Evolutionary conservation across 2,888 invertebrate species (phyloP).

Genomic region (Lasioglossum figueresi): DNA sequence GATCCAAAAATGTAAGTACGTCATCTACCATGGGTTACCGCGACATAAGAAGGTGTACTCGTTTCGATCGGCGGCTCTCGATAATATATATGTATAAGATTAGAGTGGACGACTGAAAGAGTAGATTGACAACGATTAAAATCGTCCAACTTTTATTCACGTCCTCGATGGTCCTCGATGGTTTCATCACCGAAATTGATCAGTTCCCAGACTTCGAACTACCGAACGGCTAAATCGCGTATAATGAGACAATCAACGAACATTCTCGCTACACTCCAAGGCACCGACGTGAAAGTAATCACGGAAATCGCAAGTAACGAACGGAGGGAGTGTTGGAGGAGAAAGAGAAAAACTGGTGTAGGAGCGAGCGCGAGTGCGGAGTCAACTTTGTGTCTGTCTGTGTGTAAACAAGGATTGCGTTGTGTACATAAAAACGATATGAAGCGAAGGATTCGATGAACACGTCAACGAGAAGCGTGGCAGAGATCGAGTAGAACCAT

Average conservation of each 20-base stretch:
- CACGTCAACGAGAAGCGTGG: background rate
- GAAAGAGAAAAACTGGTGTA: background rate
- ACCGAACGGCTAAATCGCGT: background rate
- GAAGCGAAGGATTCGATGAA: background rate
- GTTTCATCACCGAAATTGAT: background rate
- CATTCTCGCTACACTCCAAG: background rate
- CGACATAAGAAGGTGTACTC: background rate
- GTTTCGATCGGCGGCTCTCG: background rate
- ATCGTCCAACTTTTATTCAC: background rate
- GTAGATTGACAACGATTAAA: background rate
- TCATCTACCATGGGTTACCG: background rate
- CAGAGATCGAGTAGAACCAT: too few relatives aligned
- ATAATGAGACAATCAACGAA: background rate
- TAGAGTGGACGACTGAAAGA: background rate
- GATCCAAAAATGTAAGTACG: background rate
- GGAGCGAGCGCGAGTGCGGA: background rate
- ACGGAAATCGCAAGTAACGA: background rate
- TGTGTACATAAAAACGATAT: background rate
- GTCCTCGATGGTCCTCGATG: background rate
- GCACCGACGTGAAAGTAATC: background rate
- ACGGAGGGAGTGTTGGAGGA: background rate
- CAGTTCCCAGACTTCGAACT: rapidly evolving
- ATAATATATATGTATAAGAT: background rate
- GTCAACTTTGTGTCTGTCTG: too few relatives aligned
- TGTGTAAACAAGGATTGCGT: background rate